Percentiles rank a stretch among this genome's conserved stretches.
Conservation (phyloP, 1,140 invertebrate genomes). For the Andrena cerasifolii region DNA sequence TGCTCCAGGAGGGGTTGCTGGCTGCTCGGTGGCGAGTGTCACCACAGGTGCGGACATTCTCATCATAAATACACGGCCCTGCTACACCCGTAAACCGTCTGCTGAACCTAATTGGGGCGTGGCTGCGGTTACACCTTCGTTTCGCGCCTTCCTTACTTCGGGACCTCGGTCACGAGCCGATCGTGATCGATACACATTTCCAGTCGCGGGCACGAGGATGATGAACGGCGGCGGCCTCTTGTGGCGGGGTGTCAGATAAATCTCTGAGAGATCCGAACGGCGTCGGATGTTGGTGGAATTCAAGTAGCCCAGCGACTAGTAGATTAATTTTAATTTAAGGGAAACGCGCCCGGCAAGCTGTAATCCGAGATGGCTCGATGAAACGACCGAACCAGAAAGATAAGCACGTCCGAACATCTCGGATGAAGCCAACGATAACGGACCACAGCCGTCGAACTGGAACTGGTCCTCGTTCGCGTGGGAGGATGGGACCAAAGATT, state of each 20-base stretch:
- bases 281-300: no score
- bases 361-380: neutral
- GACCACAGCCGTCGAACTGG: neutral
- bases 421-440: constrained; percentile 41
- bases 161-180: neutral
- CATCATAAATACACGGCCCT: constrained; percentile 78
- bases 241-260: no score
- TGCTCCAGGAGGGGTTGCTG: constrained; percentile 68
- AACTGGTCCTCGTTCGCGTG: constrained; percentile 39
- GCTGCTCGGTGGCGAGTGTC: constrained; percentile 73
- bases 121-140: constrained; percentile 76
- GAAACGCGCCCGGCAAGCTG: neutral
- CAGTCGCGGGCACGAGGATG: neutral
- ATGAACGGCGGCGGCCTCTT: neutral
- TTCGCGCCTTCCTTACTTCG: constrained; percentile 23
- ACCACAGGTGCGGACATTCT: constrained; percentile 80
- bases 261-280: no score
- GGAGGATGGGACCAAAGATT: constrained; percentile 38
- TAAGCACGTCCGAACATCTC: constrained; percentile 1
- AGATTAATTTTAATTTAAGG: no score
- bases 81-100: constrained; percentile 68
- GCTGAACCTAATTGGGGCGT: constrained; percentile 80
- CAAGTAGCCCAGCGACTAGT: no score
- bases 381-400: constrained; percentile 12
- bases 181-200: neutral